Evolutionary conservation across 2,113 vertebrate genomes (phyloP).

Genomic region (Microtus oregoni): DNA sequence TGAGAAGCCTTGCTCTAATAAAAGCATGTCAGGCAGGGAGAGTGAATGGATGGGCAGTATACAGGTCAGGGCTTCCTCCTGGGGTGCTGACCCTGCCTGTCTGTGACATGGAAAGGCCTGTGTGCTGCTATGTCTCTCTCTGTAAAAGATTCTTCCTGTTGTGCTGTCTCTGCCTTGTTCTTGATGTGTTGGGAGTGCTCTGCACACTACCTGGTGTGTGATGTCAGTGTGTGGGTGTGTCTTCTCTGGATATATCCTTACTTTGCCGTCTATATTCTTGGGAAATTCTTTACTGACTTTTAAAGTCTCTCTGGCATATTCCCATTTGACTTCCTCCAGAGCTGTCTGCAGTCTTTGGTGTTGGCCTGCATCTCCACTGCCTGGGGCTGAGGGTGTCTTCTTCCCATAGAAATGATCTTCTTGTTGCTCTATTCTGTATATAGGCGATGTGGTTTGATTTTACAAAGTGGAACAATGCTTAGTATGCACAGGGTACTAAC

Average conservation of each 20-base stretch:
- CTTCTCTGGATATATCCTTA: too few species aligned
- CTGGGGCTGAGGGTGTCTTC: background rate
- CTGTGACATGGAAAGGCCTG: background rate
- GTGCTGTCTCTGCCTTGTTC: background rate
- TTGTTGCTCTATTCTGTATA: background rate
- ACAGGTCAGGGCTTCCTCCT: background rate
- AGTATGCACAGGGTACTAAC: background rate
- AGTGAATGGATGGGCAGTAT: fast-evolving
- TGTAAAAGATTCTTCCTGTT: background rate
- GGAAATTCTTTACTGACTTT: background rate
- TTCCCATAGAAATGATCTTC: background rate
- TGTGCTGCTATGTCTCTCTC: background rate
- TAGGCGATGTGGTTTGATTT: background rate
- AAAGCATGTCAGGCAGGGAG: background rate
- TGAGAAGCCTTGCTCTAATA: background rate
- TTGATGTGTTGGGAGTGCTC: background rate
- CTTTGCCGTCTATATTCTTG: background rate
- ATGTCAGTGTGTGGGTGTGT: background rate
- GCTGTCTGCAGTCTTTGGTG: background rate
- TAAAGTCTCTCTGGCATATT: background rate
- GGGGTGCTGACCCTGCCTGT: too few species aligned
- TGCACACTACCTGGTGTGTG: too few species aligned
- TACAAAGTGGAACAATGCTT: background rate
- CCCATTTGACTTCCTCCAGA: background rate
- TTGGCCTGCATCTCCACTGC: background rate